Evolutionary conservation across 1,140 invertebrate species (phyloP).

Genomic region (Panagrolaimus sp.): DNA sequence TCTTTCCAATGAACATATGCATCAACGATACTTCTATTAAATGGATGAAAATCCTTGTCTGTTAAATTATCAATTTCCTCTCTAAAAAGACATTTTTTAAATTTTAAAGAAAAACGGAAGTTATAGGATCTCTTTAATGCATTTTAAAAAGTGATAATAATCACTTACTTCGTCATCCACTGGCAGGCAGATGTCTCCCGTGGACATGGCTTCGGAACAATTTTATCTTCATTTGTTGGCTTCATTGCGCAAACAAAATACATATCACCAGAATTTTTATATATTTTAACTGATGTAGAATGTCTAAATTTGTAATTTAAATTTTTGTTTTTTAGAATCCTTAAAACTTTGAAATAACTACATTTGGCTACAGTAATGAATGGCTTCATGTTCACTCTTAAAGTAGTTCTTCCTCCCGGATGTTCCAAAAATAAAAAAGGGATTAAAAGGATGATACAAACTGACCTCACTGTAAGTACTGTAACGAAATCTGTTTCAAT

Average conservation of each 20-base stretch:
- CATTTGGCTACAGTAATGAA: no score
- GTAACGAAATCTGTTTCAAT: slow-evolving; percentile 71
- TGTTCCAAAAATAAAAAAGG: no score
- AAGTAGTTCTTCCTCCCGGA: no score
- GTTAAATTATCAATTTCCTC: background rate
- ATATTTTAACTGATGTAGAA: background rate
- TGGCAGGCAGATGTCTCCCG: background rate
- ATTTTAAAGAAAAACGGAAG: background rate
- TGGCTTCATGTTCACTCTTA: no score
- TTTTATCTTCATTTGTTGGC: background rate
- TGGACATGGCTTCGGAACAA: background rate
- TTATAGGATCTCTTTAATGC: background rate
- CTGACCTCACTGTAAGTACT: slow-evolving; percentile 66
- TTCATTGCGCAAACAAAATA: background rate
- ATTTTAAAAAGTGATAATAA: no score
- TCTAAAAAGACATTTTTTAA: background rate
- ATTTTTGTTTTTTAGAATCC: no score
- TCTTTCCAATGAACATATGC: background rate
- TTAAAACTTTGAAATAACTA: no score
- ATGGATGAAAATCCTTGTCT: background rate
- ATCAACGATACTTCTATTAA: background rate
- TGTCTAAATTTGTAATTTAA: background rate
- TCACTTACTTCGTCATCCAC: slow-evolving; percentile 1
- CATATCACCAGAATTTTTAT: background rate
- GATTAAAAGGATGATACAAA: slow-evolving; percentile 65